Conservation (phyloP, 2,888 invertebrate species). For the Acleris sparsana region DNA sequence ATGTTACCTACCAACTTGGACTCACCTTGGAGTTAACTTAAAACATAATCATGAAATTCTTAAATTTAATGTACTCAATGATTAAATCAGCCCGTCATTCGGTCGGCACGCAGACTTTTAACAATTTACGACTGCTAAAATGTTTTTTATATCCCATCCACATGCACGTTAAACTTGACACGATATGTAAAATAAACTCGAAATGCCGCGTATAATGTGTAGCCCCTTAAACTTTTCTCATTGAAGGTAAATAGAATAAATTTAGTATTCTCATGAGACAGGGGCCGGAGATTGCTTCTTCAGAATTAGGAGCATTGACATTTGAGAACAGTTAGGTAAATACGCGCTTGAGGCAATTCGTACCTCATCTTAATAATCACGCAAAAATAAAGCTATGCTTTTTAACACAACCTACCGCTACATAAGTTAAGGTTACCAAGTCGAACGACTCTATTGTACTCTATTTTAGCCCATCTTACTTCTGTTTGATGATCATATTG, state of each 20-base stretch:
- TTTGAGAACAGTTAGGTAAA: slow-evolving; percentile 6
- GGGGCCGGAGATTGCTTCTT: slow-evolving; percentile 16
- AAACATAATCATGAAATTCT: no score
- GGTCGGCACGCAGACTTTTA: background rate
- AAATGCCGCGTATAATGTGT: background rate
- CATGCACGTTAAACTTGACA: background rate
- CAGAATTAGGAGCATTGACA: slow-evolving; percentile 17
- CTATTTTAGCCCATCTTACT: no score
- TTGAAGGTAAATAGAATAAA: slow-evolving; percentile 20
- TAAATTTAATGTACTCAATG: no score
- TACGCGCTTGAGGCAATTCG: background rate
- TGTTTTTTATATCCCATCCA: background rate
- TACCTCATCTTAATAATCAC: no score
- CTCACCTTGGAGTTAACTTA: no score
- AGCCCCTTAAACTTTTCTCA: slow-evolving; percentile 12
- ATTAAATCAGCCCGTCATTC: background rate
- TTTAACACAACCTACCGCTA: background rate
- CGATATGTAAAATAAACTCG: slow-evolving; percentile 5
- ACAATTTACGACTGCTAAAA: slow-evolving; percentile 2
- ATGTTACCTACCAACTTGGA: no score
- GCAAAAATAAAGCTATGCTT: background rate
- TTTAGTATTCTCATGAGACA: slow-evolving; percentile 17
- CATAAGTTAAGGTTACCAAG: background rate
- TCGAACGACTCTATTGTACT: background rate
- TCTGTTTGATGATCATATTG: no score